A percentile compares a stretch with the other conserved stretches of the same genome.
Conservation (phyloP, 2,888 invertebrate species). For the Hyalella azteca region DNA sequence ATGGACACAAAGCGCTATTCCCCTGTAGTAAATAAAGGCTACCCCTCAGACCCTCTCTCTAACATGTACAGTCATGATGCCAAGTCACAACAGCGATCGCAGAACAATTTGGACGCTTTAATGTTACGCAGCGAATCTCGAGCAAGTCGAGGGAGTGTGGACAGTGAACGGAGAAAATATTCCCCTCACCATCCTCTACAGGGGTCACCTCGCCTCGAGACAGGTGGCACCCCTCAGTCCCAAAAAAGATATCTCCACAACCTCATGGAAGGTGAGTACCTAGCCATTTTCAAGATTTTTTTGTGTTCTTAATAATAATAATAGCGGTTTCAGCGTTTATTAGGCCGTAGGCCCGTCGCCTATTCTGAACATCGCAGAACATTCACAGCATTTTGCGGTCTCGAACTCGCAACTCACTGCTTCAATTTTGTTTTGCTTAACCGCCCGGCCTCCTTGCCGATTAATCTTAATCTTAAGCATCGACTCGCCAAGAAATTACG, state of each 20-base stretch:
- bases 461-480: too few species aligned
- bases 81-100: conserved; percentile 7
- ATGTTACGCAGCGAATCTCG: conserved; percentile 52
- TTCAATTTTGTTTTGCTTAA: too few species aligned
- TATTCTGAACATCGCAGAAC: too few species aligned
- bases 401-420: too few species aligned
- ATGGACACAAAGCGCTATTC: conserved; percentile 48
- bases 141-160: conserved; percentile 52
- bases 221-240: conserved; percentile 45
- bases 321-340: too few species aligned
- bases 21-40: conserved; percentile 40
- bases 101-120: conserved; percentile 47
- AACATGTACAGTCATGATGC: conserved; percentile 39
- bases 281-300: too few species aligned
- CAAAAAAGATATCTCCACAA: conserved; percentile 54
- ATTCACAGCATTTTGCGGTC: too few species aligned
- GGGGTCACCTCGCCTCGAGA: conserved; percentile 40
- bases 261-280: conserved; percentile 53
- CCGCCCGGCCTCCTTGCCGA: too few species aligned
- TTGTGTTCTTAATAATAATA: too few species aligned
- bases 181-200: conserved; percentile 44
- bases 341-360: too few species aligned
- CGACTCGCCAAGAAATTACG: too few species aligned
- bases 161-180: conserved; percentile 44
- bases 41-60: conserved; percentile 41